These are phyloP conservation scores for Liasis olivaceus DNA, from an alignment of 2,797 vertebrate species.

Conservation along the genomic window DNA sequence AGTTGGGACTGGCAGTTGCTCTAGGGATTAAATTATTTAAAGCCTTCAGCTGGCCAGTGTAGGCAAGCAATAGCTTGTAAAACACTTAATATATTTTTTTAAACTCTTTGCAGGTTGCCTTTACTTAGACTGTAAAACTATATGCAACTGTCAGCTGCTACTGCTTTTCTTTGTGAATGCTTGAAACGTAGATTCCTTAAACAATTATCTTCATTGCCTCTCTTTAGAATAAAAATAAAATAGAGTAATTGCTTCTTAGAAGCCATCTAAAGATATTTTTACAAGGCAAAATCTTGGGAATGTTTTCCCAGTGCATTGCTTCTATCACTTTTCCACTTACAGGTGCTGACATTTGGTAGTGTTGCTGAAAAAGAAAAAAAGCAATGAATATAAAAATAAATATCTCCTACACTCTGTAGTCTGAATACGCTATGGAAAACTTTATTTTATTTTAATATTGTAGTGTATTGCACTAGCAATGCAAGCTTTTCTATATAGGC, in stretches of 20 bases:
- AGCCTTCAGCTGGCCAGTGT: slow-evolving; percentile 80
- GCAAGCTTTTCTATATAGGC: slow-evolving; percentile 19
- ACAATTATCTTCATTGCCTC: slow-evolving; percentile 48
- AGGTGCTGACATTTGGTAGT: slow-evolving; percentile 17
- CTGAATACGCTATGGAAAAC: slow-evolving; percentile 5
- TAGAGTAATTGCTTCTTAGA: slow-evolving; percentile 3
- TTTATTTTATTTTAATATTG: slow-evolving; percentile 34
- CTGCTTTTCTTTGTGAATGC: slow-evolving; percentile 65
- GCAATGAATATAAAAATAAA: slow-evolving; percentile 17
- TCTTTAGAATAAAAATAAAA: slow-evolving; percentile 51
- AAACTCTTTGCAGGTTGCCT: slow-evolving; percentile 81
- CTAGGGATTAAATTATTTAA: slow-evolving; percentile 87
- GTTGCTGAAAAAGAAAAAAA: not conserved
- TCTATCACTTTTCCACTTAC: not conserved
- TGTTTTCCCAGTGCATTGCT: not conserved
- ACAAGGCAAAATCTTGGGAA: slow-evolving; percentile 8
- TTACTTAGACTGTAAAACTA: slow-evolving; percentile 73
- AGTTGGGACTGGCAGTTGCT: slow-evolving; percentile 83
- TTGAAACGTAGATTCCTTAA: slow-evolving; percentile 44
- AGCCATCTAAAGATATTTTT: slow-evolving; percentile 37
- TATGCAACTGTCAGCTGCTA: slow-evolving; percentile 70
- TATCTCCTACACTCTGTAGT: slow-evolving; percentile 1
- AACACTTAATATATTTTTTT: slow-evolving; percentile 83
- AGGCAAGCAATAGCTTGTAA: slow-evolving; percentile 81
- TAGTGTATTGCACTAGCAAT: slow-evolving; percentile 21